Evolutionary conservation across 2,888 invertebrate genomes (phyloP), one percentile per base, ranked within the genome.

Genomic region (Toxonevra muliebris): DNA sequence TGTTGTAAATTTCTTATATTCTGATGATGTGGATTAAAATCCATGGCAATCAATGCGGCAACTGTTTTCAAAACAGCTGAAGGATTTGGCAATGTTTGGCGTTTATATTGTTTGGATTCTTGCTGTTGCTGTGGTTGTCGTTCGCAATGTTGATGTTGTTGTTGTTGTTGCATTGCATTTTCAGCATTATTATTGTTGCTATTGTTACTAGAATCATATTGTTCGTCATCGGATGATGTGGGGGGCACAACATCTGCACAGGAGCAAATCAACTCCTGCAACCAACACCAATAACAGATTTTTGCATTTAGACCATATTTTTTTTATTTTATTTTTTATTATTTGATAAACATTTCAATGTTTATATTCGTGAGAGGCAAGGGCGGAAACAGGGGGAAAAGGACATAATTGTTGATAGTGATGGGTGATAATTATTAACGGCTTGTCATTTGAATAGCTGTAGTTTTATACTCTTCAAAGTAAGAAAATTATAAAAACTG

Each of bases 211-310:
- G 67, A 63, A 69, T 80, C 75, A 69, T 80, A 78, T 71, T 78
- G 80, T 75, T 77, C 76, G 75, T 78, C 80, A 71, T 78, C 74
- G 73, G 76, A 79, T 61, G 75, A 69, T 74, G 78, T 79, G 77
- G 77, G 73, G 70, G 80, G 82, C 85, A 86, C 85, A 88, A 86
- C 83, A 89, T 89, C 89, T 82, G 87, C 88, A 85, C 89, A 87
- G 87, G 87, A 87, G 86, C 90, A 89, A 86, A 90, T 86, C 86
- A 86, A 87, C 87, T 89, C 89, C 89, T 90, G 90, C 89, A 90
- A 90, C 86, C 86, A 85, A 85, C 85, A 86, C 89, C 86, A 86
- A 86, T 89, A 84, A 84, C 84, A 83, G 83, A 81, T 80, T 80
- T 80, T 80, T 81, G 80, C 80, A 79, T 79, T 73, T 74, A 74